A percentile compares a stretch with the other conserved stretches of the same genome.
phyloP scores from a whole-genome alignment of 2,888 invertebrate species.

The Eupithecia subumbrata region DNA sequence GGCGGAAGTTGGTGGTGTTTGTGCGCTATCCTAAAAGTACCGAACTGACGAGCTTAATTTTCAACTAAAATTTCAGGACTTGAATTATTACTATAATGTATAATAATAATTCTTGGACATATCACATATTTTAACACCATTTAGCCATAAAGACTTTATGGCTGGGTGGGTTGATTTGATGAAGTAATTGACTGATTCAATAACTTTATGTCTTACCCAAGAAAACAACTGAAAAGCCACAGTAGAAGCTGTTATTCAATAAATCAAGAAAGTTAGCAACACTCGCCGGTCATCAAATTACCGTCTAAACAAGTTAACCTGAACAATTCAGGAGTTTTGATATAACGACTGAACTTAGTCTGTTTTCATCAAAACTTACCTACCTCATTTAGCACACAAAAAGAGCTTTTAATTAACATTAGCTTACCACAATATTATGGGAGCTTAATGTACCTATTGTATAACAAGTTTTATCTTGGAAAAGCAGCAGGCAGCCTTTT shows the following conservation, averaged over 20 bases:
- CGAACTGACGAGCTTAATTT: too few relatives aligned
- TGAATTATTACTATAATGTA: too few relatives aligned
- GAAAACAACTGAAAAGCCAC: not conserved
- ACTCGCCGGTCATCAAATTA: not conserved
- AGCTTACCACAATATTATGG: constrained; percentile 39
- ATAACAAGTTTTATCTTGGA: constrained; percentile 27
- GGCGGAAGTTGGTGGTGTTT: too few relatives aligned
- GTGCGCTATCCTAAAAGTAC: too few relatives aligned
- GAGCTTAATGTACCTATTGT: constrained; percentile 14
- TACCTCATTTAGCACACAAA: constrained; percentile 24
- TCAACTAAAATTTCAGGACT: too few relatives aligned
- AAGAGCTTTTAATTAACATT: constrained; percentile 35
- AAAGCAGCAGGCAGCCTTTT: constrained; percentile 25
- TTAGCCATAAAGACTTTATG: not conserved
- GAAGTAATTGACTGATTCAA: not conserved
- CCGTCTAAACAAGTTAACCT: constrained; percentile 1
- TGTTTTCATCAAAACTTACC: constrained; percentile 25
- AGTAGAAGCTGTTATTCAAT: not conserved
- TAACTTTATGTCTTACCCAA: not conserved
- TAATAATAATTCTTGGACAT: too few relatives aligned
- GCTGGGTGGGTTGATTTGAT: not conserved
- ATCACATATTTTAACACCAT: not conserved
- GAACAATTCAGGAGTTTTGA: constrained; percentile 9
- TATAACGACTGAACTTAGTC: constrained; percentile 15
- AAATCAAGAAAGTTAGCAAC: constrained; percentile 1